Evolutionary conservation across 1,140 invertebrate species (phyloP).

Genomic region (Anastrepha ludens): DNA sequence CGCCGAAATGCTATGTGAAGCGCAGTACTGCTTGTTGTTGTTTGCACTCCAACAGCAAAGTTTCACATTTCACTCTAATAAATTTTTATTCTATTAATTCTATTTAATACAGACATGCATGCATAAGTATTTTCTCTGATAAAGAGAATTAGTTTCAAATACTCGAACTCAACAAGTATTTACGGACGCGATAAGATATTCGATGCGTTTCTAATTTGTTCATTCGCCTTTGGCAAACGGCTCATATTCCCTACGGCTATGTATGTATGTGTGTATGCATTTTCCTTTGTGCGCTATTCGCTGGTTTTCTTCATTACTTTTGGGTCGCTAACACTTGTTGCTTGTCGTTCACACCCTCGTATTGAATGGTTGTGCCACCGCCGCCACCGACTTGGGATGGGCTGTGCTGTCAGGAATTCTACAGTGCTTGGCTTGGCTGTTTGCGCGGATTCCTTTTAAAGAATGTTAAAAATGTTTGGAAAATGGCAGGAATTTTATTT

Average conservation of each 20-base stretch:
- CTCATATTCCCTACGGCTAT: no score
- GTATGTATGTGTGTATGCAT: background rate
- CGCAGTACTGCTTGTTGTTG: background rate
- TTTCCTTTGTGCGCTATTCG: background rate
- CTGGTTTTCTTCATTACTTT: background rate
- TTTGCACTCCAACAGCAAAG: background rate
- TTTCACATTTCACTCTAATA: slow-evolving; percentile 20
- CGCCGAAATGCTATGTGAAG: background rate
- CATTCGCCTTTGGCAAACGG: background rate
- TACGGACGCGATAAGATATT: background rate
- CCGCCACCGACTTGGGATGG: background rate
- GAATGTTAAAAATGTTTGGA: background rate
- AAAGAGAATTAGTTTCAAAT: background rate
- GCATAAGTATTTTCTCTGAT: background rate
- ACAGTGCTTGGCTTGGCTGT: no score
- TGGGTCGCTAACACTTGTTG: slow-evolving; percentile 19
- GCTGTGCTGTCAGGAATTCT: background rate
- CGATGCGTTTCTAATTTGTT: slow-evolving; percentile 34
- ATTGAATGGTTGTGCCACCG: background rate
- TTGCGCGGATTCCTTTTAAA: background rate
- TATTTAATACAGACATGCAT: background rate
- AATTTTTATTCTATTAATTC: slow-evolving; percentile 24
- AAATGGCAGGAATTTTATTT: background rate
- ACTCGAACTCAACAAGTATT: background rate
- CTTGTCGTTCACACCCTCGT: slow-evolving; percentile 4